Base-by-base conservation (phyloP, 2,797 vertebrate genomes). In the Lates japonicus region DNA sequence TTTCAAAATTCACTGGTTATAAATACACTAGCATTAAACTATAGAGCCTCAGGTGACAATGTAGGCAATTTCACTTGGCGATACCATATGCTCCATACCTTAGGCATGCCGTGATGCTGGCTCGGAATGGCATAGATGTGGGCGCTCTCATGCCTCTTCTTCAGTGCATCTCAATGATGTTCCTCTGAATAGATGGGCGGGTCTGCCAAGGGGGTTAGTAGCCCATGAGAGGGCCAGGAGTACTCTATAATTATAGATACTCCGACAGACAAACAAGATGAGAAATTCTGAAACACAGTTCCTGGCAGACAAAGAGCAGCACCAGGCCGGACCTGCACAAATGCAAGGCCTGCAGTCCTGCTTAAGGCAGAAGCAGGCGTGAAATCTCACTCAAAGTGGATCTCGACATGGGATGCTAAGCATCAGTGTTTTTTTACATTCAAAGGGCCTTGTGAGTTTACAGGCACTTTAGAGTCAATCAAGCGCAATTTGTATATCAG, bases 61-160 rank as follows among this genome's bases (percentile, higher is more conserved):
- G 10, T 59, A 3, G 0, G 1, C 1, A 16, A 0, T 25, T 72
- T 7, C 9, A 61, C n/a, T 3, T 7, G 39, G 29, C 20, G 9
- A n/a, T n/a, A 16, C 17, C 4, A 6, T 46, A 5, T 57, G 39
- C n/a, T n/a, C 49, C 85, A 91, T 95, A 99, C 98, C 98, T 97
- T 99, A n/a, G 98, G 96, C 98, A 99, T 99, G 94, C 98, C 98
- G 89, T 97, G 96, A 99, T 0, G 98, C 98, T n/a, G 97, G 96
- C 81, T 99, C 98, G 0, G 98, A 98, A 98, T 98, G 46, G 97
- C 97, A 2, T 99, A 99, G 90, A 99, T 99, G 94, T 99, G 98
- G 98, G 98, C 97, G 98, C n/a, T 98, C 92, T 99, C 98, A 0
- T 99, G 98, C 55, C 98, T 96, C 86, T 99, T 99, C 96, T 98